phyloP scores from a whole-genome alignment of 2,797 vertebrate genomes.

The Gastrophryne carolinensis region DNA sequence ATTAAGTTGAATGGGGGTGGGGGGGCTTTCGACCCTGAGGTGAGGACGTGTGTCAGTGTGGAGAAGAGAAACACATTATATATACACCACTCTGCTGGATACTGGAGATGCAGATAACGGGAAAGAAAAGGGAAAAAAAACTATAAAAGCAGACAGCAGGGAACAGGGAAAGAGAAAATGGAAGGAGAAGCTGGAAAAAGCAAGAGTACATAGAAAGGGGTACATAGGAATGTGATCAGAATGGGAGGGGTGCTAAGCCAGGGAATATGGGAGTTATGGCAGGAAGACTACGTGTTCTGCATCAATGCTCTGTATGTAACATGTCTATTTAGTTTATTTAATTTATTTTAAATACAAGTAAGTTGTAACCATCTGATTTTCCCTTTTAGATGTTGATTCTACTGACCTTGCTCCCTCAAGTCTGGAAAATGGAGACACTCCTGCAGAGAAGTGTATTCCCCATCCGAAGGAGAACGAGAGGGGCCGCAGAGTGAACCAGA shows the following conservation, averaged over 20 bases:
- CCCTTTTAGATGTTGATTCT: constrained; percentile 34
- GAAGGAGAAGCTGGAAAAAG: not conserved
- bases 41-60: constrained; percentile 43
- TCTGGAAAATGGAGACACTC: constrained; percentile 48
- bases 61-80: constrained; percentile 38
- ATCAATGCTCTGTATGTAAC: no score
- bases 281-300: no score
- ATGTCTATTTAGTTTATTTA: no score
- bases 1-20: constrained; percentile 44
- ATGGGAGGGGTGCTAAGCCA: not conserved
- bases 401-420: constrained; percentile 28
- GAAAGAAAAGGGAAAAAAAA: constrained; percentile 43
- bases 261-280: no score
- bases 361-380: not conserved
- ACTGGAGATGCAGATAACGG: constrained; percentile 46
- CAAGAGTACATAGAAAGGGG: not conserved
- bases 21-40: constrained; percentile 41
- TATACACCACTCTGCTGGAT: constrained; percentile 48
- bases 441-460: constrained; percentile 25
- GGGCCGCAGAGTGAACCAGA: constrained; percentile 44
- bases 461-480: constrained; percentile 41
- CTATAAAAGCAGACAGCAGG: constrained; percentile 33
- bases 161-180: constrained; percentile 17
- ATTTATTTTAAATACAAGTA: not conserved
- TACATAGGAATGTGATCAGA: not conserved